Evolutionary conservation across 2,888 invertebrate genomes (phyloP), one percentile per base, ranked within the genome.

Genomic region (Homarus gammarus): DNA sequence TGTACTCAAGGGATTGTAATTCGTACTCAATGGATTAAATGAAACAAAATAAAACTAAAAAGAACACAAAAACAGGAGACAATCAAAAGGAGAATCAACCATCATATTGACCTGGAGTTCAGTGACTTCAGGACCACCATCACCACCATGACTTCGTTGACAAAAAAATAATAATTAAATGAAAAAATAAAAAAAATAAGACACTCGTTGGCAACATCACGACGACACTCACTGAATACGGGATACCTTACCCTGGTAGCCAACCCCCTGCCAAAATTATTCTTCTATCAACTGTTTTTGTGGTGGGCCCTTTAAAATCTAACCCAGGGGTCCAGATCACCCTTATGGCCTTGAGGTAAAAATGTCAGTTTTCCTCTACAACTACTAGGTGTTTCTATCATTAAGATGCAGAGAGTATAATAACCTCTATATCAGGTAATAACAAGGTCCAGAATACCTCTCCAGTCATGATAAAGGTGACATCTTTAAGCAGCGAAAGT

Each of bases 221-320:
- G n/a, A n/a, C n/a, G 33, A 70, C 70, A 18, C 70, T 36, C 8
- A 64, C n/a, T 31, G 64, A n/a, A 64, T 64, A 64, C 64, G 12
- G n/a, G 64, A 64, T 64, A n/a, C 31, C 15, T 70, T 31, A 18
- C n/a, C 18, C 70, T 70, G 36, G 70, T 70, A 31, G 70, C n/a
- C n/a, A n/a, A n/a, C n/a, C n/a, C n/a, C 27, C 5, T 27, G 44
- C 10, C 31, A n/a, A 44, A 44, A 75, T 75, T 44, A 75, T 75
- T 75, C 75, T 36, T 44, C 75, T 40, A 44, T 75, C 75, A 44
- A 75, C n/a, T 75, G 18, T 75, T 75, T 44, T 75, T 75, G 40
- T n/a, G 75, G 27, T 12, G 44, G 75, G 40, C n/a, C 75, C n/a
- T 75, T 44, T 75, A 75, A 75, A n/a, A 38, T 15, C 49, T 49